These are phyloP conservation scores for Novumbra hubbsi DNA, from an alignment of 2,797 vertebrate species.

Conservation along the genomic window DNA sequence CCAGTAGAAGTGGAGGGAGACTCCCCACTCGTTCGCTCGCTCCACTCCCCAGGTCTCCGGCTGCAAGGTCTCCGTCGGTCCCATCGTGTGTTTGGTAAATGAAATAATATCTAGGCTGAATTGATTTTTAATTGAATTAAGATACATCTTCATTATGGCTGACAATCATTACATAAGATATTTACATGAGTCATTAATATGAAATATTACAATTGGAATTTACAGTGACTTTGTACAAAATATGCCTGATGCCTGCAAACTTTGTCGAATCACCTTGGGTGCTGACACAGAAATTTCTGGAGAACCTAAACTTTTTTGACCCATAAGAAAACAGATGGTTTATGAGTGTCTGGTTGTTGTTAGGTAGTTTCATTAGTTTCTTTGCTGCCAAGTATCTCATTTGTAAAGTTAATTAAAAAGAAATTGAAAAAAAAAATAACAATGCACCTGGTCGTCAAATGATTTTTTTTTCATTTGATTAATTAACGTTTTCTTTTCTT, in stretches of 20 bases:
- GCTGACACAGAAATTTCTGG: conserved; percentile 68
- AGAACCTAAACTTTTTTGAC: conserved; percentile 63
- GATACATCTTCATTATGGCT: conserved; percentile 82
- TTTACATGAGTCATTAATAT: conserved; percentile 77
- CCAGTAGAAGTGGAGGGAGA: neutral
- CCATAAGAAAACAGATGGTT: conserved; percentile 62
- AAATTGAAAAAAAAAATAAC: conserved; percentile 51
- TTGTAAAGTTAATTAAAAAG: conserved; percentile 73
- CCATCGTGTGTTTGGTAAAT: conserved; percentile 56
- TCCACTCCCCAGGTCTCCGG: neutral
- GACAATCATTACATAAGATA: conserved; percentile 84
- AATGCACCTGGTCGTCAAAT: conserved; percentile 67
- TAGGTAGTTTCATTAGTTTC: conserved; percentile 51
- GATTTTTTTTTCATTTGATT: conserved; percentile 59
- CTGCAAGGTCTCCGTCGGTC: conserved; percentile 49
- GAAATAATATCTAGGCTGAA: conserved; percentile 72
- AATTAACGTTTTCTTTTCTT: conserved; percentile 45
- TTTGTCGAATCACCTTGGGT: conserved; percentile 71
- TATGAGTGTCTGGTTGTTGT: conserved; percentile 65
- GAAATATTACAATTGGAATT: conserved; percentile 84
- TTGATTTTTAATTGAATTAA: conserved; percentile 83
- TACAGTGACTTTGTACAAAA: conserved; percentile 84
- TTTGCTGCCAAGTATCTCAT: conserved; percentile 63
- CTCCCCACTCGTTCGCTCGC: conserved; percentile 41
- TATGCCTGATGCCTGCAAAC: conserved; percentile 70